Evolutionary conservation across 2,113 vertebrate genomes (phyloP).

Genomic region (Donacobius atricapilla): DNA sequence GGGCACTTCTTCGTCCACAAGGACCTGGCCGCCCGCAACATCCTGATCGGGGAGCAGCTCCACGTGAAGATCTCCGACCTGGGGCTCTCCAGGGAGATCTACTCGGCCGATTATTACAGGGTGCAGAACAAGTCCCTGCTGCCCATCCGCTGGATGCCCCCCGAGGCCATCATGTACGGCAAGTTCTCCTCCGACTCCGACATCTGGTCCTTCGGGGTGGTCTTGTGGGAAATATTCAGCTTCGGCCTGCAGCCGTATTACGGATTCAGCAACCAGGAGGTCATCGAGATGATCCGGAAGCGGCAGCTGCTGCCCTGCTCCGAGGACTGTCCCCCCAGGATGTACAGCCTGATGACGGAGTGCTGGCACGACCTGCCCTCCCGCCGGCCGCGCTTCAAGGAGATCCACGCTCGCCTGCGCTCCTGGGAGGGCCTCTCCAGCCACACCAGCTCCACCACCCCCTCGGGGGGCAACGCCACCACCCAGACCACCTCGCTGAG

Average conservation of each 20-base stretch:
- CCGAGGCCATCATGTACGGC: constrained; percentile 91
- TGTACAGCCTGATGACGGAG: constrained; percentile 95
- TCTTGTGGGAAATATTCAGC: constrained; percentile 98
- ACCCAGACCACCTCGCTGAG: constrained; percentile 98
- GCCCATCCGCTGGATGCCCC: constrained; percentile 98
- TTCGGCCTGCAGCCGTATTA: constrained; percentile 97
- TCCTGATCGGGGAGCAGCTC: constrained; percentile 94
- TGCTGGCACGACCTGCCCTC: constrained; percentile 97
- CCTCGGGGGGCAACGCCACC: constrained; percentile 94
- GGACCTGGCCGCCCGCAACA: constrained; percentile 93
- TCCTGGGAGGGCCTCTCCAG: constrained; percentile 96
- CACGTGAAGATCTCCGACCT: constrained; percentile 97
- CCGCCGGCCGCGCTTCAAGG: constrained; percentile 89
- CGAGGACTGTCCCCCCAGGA: constrained; percentile 93
- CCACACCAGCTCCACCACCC: constrained; percentile 93
- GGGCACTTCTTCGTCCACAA: constrained; percentile 94
- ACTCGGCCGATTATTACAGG: constrained; percentile 92
- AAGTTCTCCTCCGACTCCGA: constrained; percentile 96
- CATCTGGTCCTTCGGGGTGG: constrained; percentile 96
- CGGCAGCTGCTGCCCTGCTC: constrained; percentile 93
- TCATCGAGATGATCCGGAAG: constrained; percentile 97
- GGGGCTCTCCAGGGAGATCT: constrained; percentile 93
- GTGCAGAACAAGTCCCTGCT: constrained; percentile 89
- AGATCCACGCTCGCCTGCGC: constrained; percentile 88
- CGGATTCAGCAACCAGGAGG: constrained; percentile 97